These are phyloP conservation scores for Allolobophora icterica DNA, from an alignment of 2,888 invertebrate genomes.

Conservation along the genomic window DNA sequence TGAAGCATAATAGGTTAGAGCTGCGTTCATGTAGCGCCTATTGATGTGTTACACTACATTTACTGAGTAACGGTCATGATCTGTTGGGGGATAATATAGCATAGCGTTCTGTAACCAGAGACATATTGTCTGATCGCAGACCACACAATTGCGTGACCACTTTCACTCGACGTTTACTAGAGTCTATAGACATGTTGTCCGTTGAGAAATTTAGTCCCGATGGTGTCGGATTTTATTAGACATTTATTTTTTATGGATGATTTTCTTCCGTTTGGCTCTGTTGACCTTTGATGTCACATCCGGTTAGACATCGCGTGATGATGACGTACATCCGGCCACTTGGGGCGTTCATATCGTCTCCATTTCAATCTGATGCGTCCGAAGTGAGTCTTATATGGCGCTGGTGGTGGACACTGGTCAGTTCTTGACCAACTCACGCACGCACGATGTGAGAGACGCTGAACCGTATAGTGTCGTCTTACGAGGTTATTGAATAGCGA, in stretches of 20 bases:
- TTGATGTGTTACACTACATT: too few species aligned
- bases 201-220: background rate
- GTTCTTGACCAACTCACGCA: background rate
- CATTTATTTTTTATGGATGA: background rate
- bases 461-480: background rate
- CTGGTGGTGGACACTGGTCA: background rate
- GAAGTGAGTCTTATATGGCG: background rate
- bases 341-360: background rate
- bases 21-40: too few species aligned
- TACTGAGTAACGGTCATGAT: too few species aligned
- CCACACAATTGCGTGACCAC: background rate
- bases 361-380: background rate
- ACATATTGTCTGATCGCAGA: too few species aligned
- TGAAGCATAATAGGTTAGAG: too few species aligned
- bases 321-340: background rate
- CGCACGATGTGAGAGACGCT: background rate
- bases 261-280: slow-evolving; percentile 17
- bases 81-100: too few species aligned
- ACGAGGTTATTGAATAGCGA: background rate
- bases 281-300: slow-evolving; percentile 3
- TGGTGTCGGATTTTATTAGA: background rate
- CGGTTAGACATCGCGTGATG: background rate
- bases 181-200: background rate
- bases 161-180: background rate
- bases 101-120: too few species aligned